Base-by-base conservation (phyloP, 1,140 invertebrate species). In the Drosophila quadrilineata region DNA sequence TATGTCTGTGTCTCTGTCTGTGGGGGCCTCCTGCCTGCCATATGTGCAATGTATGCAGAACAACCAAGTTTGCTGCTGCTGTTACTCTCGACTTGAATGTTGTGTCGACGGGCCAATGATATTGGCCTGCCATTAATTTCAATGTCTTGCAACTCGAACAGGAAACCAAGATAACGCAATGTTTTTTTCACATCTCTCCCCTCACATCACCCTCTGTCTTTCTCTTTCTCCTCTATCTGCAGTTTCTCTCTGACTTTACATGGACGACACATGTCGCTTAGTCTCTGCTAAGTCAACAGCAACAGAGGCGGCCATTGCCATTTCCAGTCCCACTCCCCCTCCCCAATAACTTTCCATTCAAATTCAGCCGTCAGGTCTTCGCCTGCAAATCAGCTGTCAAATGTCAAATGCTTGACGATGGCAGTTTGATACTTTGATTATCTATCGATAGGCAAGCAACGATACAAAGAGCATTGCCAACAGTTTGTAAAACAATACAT, bases 121-220 rank as follows among this genome's bases (percentile, higher is more conserved):
- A 66, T 66, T 52, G 63, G 56, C 50, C 54, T 72, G 76, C 58
- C 76, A 75, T 82, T 65, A 62, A 74, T 59, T 79, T 58, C 49
- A 71, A 66, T 73, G 71, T 73, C 71, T 26, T 21, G 21, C 54
- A 50, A 50, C 48, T 43, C 29, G 67, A 72, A 84, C 76, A 84
- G 77, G 79, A 84, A 84, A 84, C 56, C 73, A 49, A 77, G 79
- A 84, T 84, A 82, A 77, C 64, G 46, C 63, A 60, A 60, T 60
- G 46, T 28, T 63, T 26, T 40, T 59, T 16, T n/a, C 3, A 17
- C 9, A 40, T n/a, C 17, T 8, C 19, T 43, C 2, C 40, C 1
- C 10, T 14, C 12, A 0, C 38, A 6, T n/a, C n/a, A 9, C 24
- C 14, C 10, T 38, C 38, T 22, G 38, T 46, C 6, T 38, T 24